These are phyloP conservation scores for Pyrgilauda ruficollis DNA, from an alignment of 2,113 vertebrate genomes.

Conservation along the genomic window DNA sequence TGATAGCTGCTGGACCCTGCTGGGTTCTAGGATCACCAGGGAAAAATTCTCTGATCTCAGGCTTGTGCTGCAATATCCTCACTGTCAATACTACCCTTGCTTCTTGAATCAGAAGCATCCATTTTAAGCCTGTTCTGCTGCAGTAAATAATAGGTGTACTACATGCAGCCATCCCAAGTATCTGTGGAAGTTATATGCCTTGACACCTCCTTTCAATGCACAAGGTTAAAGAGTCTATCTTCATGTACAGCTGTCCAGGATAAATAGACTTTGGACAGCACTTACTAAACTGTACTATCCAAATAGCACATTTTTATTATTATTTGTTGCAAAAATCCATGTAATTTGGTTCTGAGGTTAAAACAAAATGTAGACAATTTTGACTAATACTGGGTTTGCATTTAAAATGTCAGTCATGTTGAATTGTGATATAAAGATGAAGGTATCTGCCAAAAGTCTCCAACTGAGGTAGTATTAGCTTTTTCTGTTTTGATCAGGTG, in stretches of 20 bases:
- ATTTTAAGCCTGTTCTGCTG: neutral
- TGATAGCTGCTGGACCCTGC: neutral
- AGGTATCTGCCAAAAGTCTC: conserved; percentile 29
- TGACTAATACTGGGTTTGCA: neutral
- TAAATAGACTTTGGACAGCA: conserved; percentile 1
- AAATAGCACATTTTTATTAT: neutral
- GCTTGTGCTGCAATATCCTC: neutral
- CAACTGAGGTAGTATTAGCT: conserved; percentile 71
- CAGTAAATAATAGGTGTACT: neutral
- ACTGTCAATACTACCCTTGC: neutral
- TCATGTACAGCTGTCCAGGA: neutral
- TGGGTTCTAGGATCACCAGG: neutral
- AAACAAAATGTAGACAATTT: conserved; percentile 12
- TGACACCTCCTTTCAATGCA: neutral
- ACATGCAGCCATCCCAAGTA: neutral
- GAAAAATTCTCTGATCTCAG: neutral
- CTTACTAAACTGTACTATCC: neutral
- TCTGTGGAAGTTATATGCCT: neutral
- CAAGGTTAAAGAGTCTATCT: neutral
- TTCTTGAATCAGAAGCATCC: neutral
- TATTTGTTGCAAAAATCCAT: neutral
- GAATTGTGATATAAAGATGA: conserved; percentile 9
- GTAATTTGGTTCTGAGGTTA: neutral
- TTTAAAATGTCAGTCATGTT: neutral
- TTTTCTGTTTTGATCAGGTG: conserved; percentile 85